Percentiles rank a stretch among this genome's conserved stretches.
These are phyloP conservation scores for Emydura subglobosa DNA, from an alignment of 2,113 vertebrate genomes.

Conservation along the genomic window DNA sequence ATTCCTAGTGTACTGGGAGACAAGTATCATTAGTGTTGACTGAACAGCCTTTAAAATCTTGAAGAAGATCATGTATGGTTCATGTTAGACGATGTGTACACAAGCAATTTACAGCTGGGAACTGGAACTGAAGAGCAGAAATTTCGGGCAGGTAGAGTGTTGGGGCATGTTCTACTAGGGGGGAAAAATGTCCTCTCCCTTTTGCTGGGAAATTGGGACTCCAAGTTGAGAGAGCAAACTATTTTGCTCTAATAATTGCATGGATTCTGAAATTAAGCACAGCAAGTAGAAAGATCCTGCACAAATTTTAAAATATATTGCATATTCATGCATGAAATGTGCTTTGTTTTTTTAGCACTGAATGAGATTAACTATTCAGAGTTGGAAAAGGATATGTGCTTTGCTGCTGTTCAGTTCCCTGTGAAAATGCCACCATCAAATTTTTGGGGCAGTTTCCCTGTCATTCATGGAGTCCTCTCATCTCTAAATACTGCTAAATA, in stretches of 20 bases:
- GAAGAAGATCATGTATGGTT: slow-evolving; percentile 3
- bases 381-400: slow-evolving; percentile 5
- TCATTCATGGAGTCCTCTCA: not conserved
- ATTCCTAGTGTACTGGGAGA: not conserved
- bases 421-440: slow-evolving; percentile 2
- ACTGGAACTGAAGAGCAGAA: not conserved
- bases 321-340: slow-evolving; percentile 43
- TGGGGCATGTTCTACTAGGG: not conserved
- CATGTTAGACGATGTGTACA: not conserved
- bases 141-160: not conserved
- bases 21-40: not conserved
- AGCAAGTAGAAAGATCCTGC: slow-evolving; percentile 41
- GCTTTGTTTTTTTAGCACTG: not conserved
- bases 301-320: slow-evolving; percentile 7
- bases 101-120: not conserved
- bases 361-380: slow-evolving; percentile 34
- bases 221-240: not conserved
- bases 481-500: not conserved
- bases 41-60: not conserved
- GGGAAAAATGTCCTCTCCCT: not conserved
- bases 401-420: not conserved
- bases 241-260: slow-evolving; percentile 43
- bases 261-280: slow-evolving; percentile 38
- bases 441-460: not conserved
- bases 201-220: not conserved